Evolutionary conservation across 1,140 invertebrate species (phyloP), one percentile per base, ranked within the genome.

Genomic region (Cephus cinctus): DNA sequence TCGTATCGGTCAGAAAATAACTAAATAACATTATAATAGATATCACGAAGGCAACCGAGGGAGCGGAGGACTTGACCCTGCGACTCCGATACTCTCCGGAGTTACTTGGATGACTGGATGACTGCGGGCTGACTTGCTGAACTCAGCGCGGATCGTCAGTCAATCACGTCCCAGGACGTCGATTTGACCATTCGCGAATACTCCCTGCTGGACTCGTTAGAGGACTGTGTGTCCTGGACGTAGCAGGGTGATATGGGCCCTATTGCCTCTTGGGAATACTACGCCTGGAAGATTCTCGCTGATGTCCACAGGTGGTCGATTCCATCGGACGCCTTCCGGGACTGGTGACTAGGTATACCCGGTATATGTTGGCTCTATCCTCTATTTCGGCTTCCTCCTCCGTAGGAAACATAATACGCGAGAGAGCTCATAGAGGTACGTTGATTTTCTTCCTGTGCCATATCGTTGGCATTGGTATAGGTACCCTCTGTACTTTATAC

Each of bases 1-100:
- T 18, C 51, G 38, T 50, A 54, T 54, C 54, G 41, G 47, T 32
- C 20, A 43, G 47, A 36, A 58, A 58, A 59, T 54, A 58, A 59
- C 47, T 34, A 38, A 57, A 40, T 43, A 43, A 15, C 25, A 22
- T 27, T 32, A 43, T 50, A 50, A 58, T 45, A 45, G 51, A 50
- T 51, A 59, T 48, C 52, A 41, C 40, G 45, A 42, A 21, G 43
- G 30, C 42, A 47, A 47, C 34, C 51, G 36, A n/a, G n/a, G n/a
- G n/a, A n/a, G n/a, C n/a, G 25, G 25, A 27, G n/a, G 6, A n/a
- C 25, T 27, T n/a, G 6, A 27, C 25, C 25, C 25, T 27, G 25
- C 6, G 25, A 27, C 25, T n/a, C 25, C 25, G 25, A 27, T n/a
- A n/a, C 25, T 27, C 6, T 6, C 6, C 25, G 25, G 25, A 27